phyloP scores from a whole-genome alignment of 2,888 invertebrate species.

The Caenorhabditis wallacei region DNA sequence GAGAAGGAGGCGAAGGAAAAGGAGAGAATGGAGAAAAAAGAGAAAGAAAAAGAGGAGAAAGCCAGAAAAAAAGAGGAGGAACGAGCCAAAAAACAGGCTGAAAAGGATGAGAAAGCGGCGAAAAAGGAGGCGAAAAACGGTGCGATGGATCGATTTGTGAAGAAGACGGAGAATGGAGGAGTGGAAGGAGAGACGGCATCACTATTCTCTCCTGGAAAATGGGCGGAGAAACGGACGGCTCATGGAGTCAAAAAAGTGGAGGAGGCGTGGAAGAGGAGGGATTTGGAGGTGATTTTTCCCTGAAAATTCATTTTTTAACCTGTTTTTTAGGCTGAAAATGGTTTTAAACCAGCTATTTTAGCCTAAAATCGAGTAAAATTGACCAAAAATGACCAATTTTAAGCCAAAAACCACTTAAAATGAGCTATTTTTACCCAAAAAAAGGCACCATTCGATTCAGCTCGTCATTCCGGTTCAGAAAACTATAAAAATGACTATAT shows the following conservation, averaged over 20 bases:
- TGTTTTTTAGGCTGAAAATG: not conserved
- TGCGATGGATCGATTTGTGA: conserved; percentile 43
- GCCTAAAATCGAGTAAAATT: not conserved
- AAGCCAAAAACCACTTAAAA: not conserved
- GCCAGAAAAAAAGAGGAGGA: conserved; percentile 37
- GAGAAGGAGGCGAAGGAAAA: conserved; percentile 36
- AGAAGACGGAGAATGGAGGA: conserved; percentile 28
- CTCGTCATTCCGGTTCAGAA: too few relatives aligned
- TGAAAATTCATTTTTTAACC: not conserved
- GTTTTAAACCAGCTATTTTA: not conserved
- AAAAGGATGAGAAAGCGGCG: conserved; percentile 6
- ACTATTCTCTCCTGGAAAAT: conserved; percentile 28
- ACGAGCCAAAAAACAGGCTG: conserved; percentile 18
- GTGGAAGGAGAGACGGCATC: not conserved
- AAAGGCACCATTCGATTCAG: too few relatives aligned
- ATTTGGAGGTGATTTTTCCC: conserved; percentile 35
- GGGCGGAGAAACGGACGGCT: conserved; percentile 35
- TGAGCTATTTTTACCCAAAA: not conserved
- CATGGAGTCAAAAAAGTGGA: conserved; percentile 53
- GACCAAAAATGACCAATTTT: not conserved
- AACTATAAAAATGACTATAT: not conserved
- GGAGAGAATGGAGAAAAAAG: conserved; percentile 24
- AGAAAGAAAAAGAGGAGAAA: conserved; percentile 36
- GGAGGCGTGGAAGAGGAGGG: conserved; percentile 60
- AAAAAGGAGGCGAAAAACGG: conserved; percentile 16